phyloP scores from a whole-genome alignment of 1,140 invertebrate genomes.

The Manduca sexta region DNA sequence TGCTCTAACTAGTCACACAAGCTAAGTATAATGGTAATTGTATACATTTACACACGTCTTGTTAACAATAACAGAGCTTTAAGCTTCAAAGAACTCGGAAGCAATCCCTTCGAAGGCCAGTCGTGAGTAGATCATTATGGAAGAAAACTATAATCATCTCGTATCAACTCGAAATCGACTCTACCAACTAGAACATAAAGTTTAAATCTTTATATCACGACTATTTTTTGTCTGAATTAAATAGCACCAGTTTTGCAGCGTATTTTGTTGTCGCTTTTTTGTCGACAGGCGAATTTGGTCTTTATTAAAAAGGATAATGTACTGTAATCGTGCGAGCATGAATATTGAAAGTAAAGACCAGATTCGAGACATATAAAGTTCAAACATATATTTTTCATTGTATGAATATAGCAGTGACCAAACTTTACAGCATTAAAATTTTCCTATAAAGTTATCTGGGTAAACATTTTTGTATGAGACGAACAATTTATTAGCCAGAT shows the following conservation, averaged over 20 bases:
- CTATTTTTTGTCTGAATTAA: conserved; percentile 9
- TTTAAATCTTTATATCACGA: no score
- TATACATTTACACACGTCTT: background rate
- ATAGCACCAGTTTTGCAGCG: conserved; percentile 7
- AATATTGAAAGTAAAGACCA: background rate
- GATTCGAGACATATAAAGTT: no score
- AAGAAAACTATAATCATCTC: conserved; percentile 14
- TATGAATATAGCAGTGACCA: no score
- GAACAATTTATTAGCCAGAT: no score
- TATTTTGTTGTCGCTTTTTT: no score
- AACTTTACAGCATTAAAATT: no score
- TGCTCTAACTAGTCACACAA: no score
- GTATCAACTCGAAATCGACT: conserved; percentile 5
- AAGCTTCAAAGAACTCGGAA: conserved; percentile 30
- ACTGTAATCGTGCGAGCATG: background rate
- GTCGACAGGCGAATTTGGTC: background rate
- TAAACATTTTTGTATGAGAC: background rate
- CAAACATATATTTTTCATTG: no score
- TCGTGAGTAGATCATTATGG: conserved; percentile 12
- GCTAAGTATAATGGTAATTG: no score
- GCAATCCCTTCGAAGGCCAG: conserved; percentile 26
- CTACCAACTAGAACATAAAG: background rate
- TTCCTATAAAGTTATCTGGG: no score
- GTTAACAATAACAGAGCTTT: conserved; percentile 6
- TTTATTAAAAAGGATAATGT: background rate